A percentile compares a stretch with the other conserved stretches of the same genome.
Evolutionary conservation across 2,113 vertebrate genomes (phyloP).

Genomic region (Notarius lentiginosus): DNA sequence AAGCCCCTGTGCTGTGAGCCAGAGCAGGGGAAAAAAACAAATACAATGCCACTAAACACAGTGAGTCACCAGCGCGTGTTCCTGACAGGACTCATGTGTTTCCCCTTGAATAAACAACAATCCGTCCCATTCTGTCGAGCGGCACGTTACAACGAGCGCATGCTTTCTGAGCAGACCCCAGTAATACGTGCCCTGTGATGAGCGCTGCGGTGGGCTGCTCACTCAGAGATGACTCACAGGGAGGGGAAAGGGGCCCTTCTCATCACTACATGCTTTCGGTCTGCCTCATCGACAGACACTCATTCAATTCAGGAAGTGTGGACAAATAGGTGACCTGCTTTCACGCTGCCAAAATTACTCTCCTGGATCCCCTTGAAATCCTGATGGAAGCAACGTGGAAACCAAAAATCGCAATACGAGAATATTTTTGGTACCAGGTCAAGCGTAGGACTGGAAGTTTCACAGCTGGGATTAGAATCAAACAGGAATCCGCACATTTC

Average conservation of each 20-base stretch:
- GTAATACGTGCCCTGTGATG: not conserved
- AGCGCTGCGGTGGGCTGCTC: constrained; percentile 12
- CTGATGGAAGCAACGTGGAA: constrained; percentile 13
- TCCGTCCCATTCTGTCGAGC: constrained; percentile 16
- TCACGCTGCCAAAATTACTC: not conserved
- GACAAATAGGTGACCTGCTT: constrained; percentile 17
- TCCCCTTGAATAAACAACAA: constrained; percentile 34
- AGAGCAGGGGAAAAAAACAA: constrained; percentile 13
- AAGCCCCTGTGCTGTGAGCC: constrained; percentile 41
- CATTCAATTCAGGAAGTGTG: not conserved
- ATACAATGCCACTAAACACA: constrained; percentile 13
- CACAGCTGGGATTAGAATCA: constrained; percentile 12
- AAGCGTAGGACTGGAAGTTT: not conserved
- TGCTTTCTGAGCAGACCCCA: constrained; percentile 30
- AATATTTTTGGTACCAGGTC: constrained; percentile 8
- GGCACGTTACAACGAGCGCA: constrained; percentile 27
- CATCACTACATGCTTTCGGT: constrained; percentile 27
- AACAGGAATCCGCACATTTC: not conserved
- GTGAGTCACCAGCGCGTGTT: constrained; percentile 51
- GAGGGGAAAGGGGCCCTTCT: constrained; percentile 27
- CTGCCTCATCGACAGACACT: constrained; percentile 36
- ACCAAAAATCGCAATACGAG: constrained; percentile 9
- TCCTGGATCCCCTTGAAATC: not conserved
- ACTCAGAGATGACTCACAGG: constrained; percentile 47
- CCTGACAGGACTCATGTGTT: constrained; percentile 18